Evolutionary conservation across 2,113 vertebrate genomes (phyloP).

Genomic region (Platichthys stellatus): DNA sequence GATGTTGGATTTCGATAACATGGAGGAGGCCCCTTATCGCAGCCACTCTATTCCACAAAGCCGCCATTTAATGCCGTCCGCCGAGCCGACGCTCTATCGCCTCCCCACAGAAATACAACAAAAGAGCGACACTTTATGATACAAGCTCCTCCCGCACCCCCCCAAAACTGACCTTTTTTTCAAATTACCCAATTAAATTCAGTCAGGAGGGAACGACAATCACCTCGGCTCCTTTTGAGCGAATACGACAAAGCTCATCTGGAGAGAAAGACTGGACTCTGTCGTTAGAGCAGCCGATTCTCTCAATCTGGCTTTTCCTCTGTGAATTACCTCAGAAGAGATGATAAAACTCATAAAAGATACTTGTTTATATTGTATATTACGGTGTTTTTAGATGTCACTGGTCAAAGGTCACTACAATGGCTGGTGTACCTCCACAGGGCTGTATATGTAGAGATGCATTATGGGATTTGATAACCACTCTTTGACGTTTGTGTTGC

Average conservation of each 20-base stretch:
- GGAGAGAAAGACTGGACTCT: background rate
- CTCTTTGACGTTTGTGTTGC: background rate
- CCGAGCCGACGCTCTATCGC: conserved; percentile 83
- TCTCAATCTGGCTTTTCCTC: too few relatives aligned
- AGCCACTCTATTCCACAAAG: conserved; percentile 89
- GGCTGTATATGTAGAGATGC: too few relatives aligned
- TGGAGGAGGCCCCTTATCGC: conserved; percentile 87
- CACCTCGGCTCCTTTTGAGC: conserved; percentile 17
- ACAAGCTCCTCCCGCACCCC: conserved; percentile 47
- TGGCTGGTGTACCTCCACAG: too few relatives aligned
- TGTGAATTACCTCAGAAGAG: too few relatives aligned
- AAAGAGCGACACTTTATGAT: conserved; percentile 67
- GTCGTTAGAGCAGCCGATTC: too few relatives aligned
- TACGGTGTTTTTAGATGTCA: too few relatives aligned
- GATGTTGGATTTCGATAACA: conserved; percentile 90
- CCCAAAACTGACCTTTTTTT: conserved; percentile 14
- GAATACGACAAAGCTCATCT: conserved; percentile 5
- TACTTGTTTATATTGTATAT: too few relatives aligned
- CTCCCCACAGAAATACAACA: conserved; percentile 78
- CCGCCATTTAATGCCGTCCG: conserved; percentile 86
- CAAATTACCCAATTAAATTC: conserved; percentile 54
- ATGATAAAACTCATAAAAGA: too few relatives aligned
- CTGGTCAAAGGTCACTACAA: too few relatives aligned
- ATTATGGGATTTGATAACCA: background rate
- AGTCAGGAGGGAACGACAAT: conserved; percentile 17